phyloP scores from a whole-genome alignment of 2,888 invertebrate species.

The Rhagium mordax region DNA sequence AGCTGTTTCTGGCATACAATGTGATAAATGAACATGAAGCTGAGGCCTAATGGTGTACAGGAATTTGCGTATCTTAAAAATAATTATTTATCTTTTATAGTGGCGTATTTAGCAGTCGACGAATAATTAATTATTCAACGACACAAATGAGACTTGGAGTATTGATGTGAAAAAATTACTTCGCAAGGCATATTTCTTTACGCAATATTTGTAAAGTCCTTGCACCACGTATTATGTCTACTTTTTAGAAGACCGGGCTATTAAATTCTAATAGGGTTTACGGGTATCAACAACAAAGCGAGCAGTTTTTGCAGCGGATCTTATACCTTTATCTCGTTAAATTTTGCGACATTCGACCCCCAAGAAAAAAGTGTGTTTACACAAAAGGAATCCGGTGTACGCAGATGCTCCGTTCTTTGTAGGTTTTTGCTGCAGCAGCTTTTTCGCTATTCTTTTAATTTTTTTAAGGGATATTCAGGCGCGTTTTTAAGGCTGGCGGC shows the following conservation, averaged over 20 bases:
- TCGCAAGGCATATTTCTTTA: neutral
- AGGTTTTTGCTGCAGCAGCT: conserved; percentile 3
- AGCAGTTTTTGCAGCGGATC: neutral
- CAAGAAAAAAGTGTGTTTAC: conserved; percentile 11
- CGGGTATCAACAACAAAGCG: conserved; percentile 18
- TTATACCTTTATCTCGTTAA: conserved; percentile 18
- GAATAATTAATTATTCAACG: neutral
- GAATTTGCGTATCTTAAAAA: neutral
- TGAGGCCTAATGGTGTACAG: neutral
- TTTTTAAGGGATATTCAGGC: too few relatives aligned
- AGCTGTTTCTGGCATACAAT: too few relatives aligned
- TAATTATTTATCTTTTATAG: neutral
- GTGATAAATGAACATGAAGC: too few relatives aligned
- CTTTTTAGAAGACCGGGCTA: conserved; percentile 7
- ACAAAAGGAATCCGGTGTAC: conserved; percentile 12
- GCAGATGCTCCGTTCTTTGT: conserved; percentile 23
- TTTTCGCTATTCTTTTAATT: neutral
- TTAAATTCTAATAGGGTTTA: conserved; percentile 14
- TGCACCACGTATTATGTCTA: neutral
- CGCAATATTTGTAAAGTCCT: conserved; percentile 2
- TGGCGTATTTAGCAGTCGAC: neutral
- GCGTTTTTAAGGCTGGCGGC: too few relatives aligned
- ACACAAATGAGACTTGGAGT: neutral
- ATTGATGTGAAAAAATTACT: neutral
- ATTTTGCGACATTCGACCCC: conserved; percentile 24